These are phyloP conservation scores for Acleris emargana DNA, from an alignment of 2,888 invertebrate species.

Conservation along the genomic window DNA sequence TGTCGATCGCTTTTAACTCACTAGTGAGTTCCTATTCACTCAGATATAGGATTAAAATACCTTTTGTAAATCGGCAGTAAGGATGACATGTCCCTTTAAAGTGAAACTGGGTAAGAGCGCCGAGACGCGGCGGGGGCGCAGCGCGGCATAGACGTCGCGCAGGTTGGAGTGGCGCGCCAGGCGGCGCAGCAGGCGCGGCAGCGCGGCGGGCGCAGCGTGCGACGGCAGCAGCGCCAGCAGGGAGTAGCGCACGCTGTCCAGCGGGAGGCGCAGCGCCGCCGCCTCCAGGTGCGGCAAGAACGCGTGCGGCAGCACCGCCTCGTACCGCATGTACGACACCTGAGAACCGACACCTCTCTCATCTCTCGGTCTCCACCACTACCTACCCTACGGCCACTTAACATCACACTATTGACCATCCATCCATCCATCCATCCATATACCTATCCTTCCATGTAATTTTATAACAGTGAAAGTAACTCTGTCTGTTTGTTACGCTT, in stretches of 20 bases:
- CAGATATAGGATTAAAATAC: conserved; percentile 72
- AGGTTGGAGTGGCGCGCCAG: conserved; percentile 85
- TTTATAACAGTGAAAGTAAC: too few relatives aligned
- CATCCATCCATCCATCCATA: too few relatives aligned
- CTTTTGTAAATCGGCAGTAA: conserved; percentile 92
- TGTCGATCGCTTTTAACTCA: too few relatives aligned
- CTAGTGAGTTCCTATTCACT: conserved; percentile 20
- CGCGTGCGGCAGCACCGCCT: conserved; percentile 89
- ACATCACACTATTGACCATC: too few relatives aligned
- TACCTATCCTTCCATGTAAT: too few relatives aligned
- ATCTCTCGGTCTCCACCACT: too few relatives aligned
- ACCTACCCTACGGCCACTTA: too few relatives aligned
- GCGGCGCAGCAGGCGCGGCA: conserved; percentile 86
- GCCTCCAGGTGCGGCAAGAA: conserved; percentile 89
- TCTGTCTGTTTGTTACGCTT: too few relatives aligned
- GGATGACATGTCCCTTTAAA: conserved; percentile 89
- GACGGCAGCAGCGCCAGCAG: conserved; percentile 89
- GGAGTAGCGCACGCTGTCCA: conserved; percentile 92
- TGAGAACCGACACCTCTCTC: conserved; percentile 47
- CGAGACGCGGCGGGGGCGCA: conserved; percentile 88
- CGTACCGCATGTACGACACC: conserved; percentile 89
- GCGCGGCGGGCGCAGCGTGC: conserved; percentile 83
- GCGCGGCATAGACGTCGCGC: conserved; percentile 86
- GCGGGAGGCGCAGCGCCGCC: conserved; percentile 88
- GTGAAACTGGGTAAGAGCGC: conserved; percentile 92